Evolutionary conservation across 1,140 invertebrate genomes (phyloP), one percentile per base, ranked within the genome.

Genomic region (Caerostris darwini): DNA sequence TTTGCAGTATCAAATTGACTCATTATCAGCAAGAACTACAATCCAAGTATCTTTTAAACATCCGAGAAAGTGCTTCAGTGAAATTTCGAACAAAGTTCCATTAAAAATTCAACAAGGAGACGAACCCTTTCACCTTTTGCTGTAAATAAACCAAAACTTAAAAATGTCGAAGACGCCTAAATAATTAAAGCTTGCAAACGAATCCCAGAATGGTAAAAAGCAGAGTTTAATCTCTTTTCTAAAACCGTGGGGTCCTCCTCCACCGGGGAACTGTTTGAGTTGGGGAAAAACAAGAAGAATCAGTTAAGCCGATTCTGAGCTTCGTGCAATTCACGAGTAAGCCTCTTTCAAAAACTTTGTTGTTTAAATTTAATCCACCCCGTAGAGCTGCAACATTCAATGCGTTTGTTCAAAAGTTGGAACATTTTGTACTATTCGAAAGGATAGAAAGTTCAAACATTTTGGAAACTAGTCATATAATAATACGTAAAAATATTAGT

Each of bases 331-430:
- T 77, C 7, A 34, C 53, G 34, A 14, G 8, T 77, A 77, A 77
- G 71, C 71, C 71, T 77, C 71, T 77, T 77, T 50, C 71, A 77
- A 77, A 77, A 77, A 77, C 71, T 77, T 77, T 77, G 71, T 77
- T 77, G 71, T 77, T 77, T 77, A 53, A 53, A 77, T 77, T 5
- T 77, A 77, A 77, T 77, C 71, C n/a, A n/a, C n/a, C 71, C 34
- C n/a, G 19, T 50, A 77, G 71, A 77, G 71, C 53, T 77, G 50
- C 71, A 77, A 77, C 12, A 34, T 12, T 50, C 71, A 77, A 77
- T 77, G 14, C 71, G 34, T 34, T 77, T 53, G 71, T 12, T 12
- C 34, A 34, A 34, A n/a, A 34, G 34, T 34, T 34, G 34, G 34
- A 34, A 34, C 34, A 34, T 34, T 34, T 34, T 34, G 34, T 34